Conservation (phyloP, 2,113 vertebrate species). For the Peromyscus leucopus region DNA sequence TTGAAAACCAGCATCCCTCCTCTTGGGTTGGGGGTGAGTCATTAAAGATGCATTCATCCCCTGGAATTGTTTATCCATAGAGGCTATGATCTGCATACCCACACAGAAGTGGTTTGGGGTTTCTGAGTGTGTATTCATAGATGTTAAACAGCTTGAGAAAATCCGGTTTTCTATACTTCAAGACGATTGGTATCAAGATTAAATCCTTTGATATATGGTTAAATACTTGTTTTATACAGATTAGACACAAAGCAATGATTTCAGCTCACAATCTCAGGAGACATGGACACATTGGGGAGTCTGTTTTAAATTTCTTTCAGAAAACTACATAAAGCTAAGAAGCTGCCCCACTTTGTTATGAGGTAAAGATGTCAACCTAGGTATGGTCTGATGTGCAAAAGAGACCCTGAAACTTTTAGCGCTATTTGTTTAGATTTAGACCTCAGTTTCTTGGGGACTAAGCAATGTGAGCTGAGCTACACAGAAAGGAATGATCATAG, state of each 20-base stretch:
- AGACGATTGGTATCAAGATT: not conserved
- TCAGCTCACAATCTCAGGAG: not conserved
- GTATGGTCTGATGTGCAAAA: not conserved
- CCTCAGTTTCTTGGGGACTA: not conserved
- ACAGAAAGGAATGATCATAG: not conserved
- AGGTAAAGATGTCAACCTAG: not conserved
- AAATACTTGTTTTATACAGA: conserved; percentile 17
- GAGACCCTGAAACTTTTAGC: not conserved
- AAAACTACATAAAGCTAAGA: not conserved
- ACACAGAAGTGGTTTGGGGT: not conserved
- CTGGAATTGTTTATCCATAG: not conserved
- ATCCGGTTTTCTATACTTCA: conserved; percentile 24
- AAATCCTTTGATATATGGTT: not conserved
- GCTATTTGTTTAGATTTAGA: conserved; percentile 43
- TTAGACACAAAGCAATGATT: not conserved
- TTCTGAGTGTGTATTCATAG: conserved; percentile 16
- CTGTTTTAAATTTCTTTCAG: not conserved
- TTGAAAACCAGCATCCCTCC: not conserved
- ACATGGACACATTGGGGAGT: not conserved
- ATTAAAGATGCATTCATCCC: not conserved
- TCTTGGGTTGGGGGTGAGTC: not conserved
- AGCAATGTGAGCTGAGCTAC: not conserved
- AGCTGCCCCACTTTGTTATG: not conserved
- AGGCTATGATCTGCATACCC: not conserved
- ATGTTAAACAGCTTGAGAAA: not conserved